These are phyloP conservation scores for Psix sp. DNA, from an alignment of 1,140 invertebrate genomes.

Conservation along the genomic window DNA sequence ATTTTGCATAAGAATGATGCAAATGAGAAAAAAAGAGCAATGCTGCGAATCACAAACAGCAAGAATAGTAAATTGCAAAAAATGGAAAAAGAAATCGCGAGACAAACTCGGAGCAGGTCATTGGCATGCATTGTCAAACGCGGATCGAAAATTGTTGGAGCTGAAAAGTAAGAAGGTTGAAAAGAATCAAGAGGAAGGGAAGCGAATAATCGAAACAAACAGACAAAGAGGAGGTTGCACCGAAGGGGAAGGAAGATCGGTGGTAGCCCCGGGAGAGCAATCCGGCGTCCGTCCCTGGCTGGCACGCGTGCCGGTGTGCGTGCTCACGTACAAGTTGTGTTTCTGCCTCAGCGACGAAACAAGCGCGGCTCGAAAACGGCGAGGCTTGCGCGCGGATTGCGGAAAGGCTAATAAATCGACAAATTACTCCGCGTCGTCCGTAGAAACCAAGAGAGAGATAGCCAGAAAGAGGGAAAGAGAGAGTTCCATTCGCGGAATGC, in stretches of 20 bases:
- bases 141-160: too few species aligned
- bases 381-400: conserved; percentile 44
- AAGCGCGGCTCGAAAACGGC: conserved; percentile 13
- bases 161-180: too few species aligned
- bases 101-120: too few species aligned
- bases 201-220: too few species aligned
- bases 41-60: too few species aligned
- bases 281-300: conserved; percentile 28
- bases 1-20: too few species aligned
- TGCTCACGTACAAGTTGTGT: conserved; percentile 29
- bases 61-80: too few species aligned
- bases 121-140: too few species aligned
- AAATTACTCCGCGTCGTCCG: conserved; percentile 35
- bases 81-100: too few species aligned
- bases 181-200: too few species aligned
- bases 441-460: neutral
- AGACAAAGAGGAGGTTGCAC: neutral
- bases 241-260: neutral
- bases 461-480: conserved; percentile 1
- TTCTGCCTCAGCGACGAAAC: conserved; percentile 33
- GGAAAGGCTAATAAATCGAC: conserved; percentile 53
- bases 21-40: too few species aligned
- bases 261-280: neutral
- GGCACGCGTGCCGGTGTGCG: conserved; percentile 22
- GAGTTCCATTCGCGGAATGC: neutral